phyloP scores from a whole-genome alignment of 1,140 invertebrate species.

The Myzus persicae region DNA sequence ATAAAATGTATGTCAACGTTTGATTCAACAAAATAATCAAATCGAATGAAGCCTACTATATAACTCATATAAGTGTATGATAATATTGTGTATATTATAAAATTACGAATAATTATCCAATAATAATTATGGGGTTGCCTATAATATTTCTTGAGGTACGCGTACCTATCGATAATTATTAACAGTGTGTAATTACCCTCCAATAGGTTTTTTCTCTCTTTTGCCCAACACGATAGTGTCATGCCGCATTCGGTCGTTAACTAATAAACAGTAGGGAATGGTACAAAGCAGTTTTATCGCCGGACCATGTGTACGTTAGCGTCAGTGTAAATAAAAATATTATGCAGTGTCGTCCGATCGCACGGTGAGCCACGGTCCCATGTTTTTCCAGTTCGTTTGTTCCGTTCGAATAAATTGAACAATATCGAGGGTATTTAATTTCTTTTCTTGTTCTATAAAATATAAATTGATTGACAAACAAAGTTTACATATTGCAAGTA shows the following conservation, averaged over 20 bases:
- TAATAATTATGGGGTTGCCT: background rate
- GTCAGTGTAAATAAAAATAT: slow-evolving; percentile 45
- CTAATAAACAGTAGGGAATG: slow-evolving; percentile 20
- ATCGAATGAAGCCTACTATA: background rate
- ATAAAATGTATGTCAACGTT: background rate
- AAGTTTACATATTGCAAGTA: background rate
- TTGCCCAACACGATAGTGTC: background rate
- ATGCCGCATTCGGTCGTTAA: slow-evolving; percentile 32
- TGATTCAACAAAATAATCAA: background rate
- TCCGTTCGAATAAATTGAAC: background rate
- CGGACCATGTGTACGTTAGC: slow-evolving; percentile 27
- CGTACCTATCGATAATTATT: background rate
- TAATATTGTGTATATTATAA: background rate
- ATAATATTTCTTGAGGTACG: background rate
- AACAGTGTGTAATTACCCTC: background rate
- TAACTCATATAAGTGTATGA: background rate
- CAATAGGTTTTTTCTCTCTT: slow-evolving; percentile 1
- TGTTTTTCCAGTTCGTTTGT: slow-evolving; percentile 48
- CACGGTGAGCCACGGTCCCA: slow-evolving; percentile 18
- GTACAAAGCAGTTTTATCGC: slow-evolving; percentile 47
- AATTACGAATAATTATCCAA: background rate
- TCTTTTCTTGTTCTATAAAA: background rate
- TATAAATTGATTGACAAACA: background rate
- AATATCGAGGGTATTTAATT: background rate
- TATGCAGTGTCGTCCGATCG: slow-evolving; percentile 35